Conservation (phyloP, 2,888 invertebrate genomes). For the Eulithis testata region DNA sequence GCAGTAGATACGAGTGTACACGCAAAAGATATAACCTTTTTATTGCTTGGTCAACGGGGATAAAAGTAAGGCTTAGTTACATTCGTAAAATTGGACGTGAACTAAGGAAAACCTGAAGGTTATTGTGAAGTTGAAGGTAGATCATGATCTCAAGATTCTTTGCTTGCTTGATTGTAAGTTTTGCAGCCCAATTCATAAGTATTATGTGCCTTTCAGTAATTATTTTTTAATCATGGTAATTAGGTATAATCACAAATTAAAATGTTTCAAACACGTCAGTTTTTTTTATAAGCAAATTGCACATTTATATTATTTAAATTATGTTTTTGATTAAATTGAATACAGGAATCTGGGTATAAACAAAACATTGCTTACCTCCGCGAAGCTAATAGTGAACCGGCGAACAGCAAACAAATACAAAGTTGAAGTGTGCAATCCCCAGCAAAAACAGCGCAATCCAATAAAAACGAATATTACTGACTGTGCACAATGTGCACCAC, state of each 20-base stretch:
- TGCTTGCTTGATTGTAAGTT: background rate
- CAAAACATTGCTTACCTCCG: conserved; percentile 71
- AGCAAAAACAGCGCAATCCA: conserved; percentile 51
- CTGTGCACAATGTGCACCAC: conserved; percentile 41
- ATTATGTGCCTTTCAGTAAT: no score
- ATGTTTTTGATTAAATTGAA: conserved; percentile 39
- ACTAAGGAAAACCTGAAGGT: background rate
- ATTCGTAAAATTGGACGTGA: background rate
- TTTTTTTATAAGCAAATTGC: no score
- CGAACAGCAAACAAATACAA: conserved; percentile 67
- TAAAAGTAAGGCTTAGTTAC: conserved; percentile 37
- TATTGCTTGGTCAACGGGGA: conserved; percentile 54
- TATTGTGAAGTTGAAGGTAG: conserved; percentile 1
- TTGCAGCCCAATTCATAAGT: no score
- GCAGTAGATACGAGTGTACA: conserved; percentile 59
- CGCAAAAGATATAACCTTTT: conserved; percentile 62
- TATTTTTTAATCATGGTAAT: no score
- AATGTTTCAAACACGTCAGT: no score
- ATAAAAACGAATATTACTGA: conserved; percentile 33
- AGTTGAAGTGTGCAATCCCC: conserved; percentile 51
- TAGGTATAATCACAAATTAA: no score
- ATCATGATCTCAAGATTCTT: background rate
- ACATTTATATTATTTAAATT: no score
- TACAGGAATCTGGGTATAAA: conserved; percentile 42
- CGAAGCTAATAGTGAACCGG: conserved; percentile 73